Conservation (phyloP, 1,140 invertebrate species). For the Ladona fulva region DNA sequence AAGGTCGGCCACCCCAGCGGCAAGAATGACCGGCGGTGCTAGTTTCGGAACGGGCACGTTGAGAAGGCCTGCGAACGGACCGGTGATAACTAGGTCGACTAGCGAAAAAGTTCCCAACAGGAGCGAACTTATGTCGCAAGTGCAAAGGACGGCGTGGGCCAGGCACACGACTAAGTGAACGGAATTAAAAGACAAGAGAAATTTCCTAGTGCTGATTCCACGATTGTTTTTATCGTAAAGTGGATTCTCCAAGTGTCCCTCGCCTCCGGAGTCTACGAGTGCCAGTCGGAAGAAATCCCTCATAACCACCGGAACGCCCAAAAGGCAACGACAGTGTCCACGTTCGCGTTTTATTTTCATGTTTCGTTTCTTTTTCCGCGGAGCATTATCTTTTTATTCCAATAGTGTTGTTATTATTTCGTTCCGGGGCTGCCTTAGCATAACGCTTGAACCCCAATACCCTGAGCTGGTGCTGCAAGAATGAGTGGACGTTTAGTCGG, state of each 20-base stretch:
- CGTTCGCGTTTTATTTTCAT: slow-evolving; percentile 16
- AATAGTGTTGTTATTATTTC: no score
- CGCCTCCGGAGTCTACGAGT: no score
- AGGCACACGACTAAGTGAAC: slow-evolving; percentile 74
- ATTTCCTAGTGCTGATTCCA: slow-evolving; percentile 9
- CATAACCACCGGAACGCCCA: no score
- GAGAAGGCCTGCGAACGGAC: slow-evolving; percentile 24
- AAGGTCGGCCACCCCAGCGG: slow-evolving; percentile 20
- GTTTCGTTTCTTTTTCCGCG: background rate
- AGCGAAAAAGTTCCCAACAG: slow-evolving; percentile 74
- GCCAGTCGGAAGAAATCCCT: no score
- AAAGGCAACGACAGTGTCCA: no score
- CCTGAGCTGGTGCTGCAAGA: no score
- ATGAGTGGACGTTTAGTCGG: no score
- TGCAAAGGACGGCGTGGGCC: slow-evolving; percentile 69
- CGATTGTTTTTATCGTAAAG: background rate
- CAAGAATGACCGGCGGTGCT: slow-evolving; percentile 22
- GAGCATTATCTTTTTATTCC: no score
- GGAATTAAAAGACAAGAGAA: background rate
- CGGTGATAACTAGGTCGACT: slow-evolving; percentile 61
- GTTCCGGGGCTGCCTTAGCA: no score
- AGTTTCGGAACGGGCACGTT: slow-evolving; percentile 21
- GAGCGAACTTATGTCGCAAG: slow-evolving; percentile 72
- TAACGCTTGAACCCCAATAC: no score
- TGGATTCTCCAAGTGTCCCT: no score